Percentiles rank a stretch among this genome's conserved stretches.
These are phyloP conservation scores for Drosophila mayri DNA, from an alignment of 1,140 invertebrate genomes.

Conservation along the genomic window DNA sequence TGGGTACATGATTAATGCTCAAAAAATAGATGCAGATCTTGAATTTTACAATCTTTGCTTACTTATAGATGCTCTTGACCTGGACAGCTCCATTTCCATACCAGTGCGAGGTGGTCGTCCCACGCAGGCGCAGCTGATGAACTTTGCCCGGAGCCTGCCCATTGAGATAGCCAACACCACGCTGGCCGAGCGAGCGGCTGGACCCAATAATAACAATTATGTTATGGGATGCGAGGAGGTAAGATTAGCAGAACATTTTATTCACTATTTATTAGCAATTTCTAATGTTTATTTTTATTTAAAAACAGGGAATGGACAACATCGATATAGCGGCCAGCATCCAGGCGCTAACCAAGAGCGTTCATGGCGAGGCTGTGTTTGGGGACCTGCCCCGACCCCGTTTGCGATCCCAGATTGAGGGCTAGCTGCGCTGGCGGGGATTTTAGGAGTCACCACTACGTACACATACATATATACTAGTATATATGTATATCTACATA, in stretches of 20 bases:
- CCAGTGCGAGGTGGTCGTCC: conserved; percentile 44
- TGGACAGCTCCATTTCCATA: conserved; percentile 76
- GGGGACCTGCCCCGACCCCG: conserved; percentile 93
- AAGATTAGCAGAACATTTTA: not conserved
- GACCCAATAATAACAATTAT: conserved; percentile 50
- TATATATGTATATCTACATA: conserved; percentile 44
- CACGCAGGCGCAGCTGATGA: conserved; percentile 48
- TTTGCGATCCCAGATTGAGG: conserved; percentile 92
- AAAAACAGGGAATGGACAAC: conserved; percentile 71
- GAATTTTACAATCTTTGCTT: not conserved
- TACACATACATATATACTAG: conserved; percentile 59
- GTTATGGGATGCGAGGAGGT: conserved; percentile 69
- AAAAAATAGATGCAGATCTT: not conserved
- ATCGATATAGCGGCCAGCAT: conserved; percentile 94
- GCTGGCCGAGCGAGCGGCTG: conserved; percentile 52
- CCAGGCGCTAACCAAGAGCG: conserved; percentile 93
- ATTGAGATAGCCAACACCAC: conserved; percentile 79
- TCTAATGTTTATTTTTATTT: not conserved
- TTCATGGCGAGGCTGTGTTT: conserved; percentile 93
- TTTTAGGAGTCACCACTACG: conserved; percentile 53
- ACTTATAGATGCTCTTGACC: conserved; percentile 70
- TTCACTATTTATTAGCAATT: no score
- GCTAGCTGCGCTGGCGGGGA: conserved; percentile 14
- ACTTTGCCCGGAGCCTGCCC: conserved; percentile 79
- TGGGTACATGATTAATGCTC: conserved; percentile 7